Evolutionary conservation across 2,888 invertebrate species (phyloP).

Genomic region (Sesia apiformis): DNA sequence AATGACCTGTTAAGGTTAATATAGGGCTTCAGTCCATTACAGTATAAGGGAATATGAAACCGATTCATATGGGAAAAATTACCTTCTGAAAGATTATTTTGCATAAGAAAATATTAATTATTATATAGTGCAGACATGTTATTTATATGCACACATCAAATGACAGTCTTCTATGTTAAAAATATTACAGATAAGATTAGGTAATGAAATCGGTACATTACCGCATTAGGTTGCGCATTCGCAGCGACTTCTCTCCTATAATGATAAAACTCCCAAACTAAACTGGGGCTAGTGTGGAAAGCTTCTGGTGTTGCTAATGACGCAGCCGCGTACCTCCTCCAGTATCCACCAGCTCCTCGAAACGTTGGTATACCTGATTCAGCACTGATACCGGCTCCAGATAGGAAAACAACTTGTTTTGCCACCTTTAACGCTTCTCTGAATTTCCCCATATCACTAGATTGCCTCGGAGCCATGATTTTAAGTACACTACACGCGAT

Average conservation of each 20-base stretch:
- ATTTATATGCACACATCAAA: too few species aligned
- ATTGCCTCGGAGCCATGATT: conserved; percentile 33
- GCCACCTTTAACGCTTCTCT: conserved; percentile 73
- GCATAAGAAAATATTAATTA: too few species aligned
- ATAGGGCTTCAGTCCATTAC: too few species aligned
- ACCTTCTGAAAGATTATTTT: too few species aligned
- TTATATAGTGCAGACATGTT: too few species aligned
- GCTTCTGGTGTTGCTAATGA: conserved; percentile 81
- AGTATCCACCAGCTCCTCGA: conserved; percentile 85
- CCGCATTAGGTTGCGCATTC: conserved; percentile 81
- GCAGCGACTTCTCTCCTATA: conserved; percentile 86
- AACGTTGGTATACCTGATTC: conserved; percentile 93
- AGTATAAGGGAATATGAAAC: too few species aligned
- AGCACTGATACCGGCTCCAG: conserved; percentile 87
- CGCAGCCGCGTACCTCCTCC: conserved; percentile 84
- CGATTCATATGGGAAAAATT: too few species aligned
- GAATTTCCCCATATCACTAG: conserved; percentile 66
- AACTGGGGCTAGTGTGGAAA: conserved; percentile 80
- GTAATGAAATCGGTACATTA: conserved; percentile 27
- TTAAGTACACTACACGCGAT: conserved; percentile 4
- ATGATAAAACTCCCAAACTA: conserved; percentile 95
- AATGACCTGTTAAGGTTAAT: too few species aligned
- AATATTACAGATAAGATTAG: too few species aligned
- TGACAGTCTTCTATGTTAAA: too few species aligned
- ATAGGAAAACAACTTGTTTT: conserved; percentile 79